Evolutionary conservation across 1,140 invertebrate genomes (phyloP), one percentile per base, ranked within the genome.

Genomic region (Drosophila athabasca): DNA sequence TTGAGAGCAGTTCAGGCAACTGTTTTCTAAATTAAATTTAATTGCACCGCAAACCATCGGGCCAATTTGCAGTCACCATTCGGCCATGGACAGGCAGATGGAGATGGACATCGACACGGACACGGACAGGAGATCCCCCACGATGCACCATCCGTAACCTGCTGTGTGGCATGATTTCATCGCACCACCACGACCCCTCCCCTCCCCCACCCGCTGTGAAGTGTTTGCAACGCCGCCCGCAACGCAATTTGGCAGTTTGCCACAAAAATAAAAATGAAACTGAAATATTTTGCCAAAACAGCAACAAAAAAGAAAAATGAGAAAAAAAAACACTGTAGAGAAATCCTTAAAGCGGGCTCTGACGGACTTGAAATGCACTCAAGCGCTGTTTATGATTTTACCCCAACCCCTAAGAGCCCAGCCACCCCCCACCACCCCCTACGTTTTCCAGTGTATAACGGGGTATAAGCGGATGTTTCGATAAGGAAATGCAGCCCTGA

Each of bases 11-110:
- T 74, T 29, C 66, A 35, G 50, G 46, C 48, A 64, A 80, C 67
- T 74, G 66, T 74, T 65, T 76, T 77, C 79, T 29, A 85, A 85
- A 80, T 85, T 76, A 85, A 85, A 85, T 85, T 85, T 85, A 85
- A 85, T 85, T 85, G 81, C 77, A 22, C 50, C 58, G 24, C 68
- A 84, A 68, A 69, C 64, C 73, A 61, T 54, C 66, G 66, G 60
- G 57, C 55, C 81, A 84, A 84, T 80, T 84, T 85, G 62, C 76
- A 62, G 60, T 53, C 62, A 49, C 68, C 24, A 26, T 26, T 49
- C 46, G 67, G 50, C 29, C 24, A 49, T 69, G 64, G 17, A 19
- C 17, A 19, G 17, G 17, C 0, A 19, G 0, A 19, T 0, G 1
- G 17, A 19, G 17, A 19, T 19, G 17, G 17, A 19, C 17, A 19